Percentiles rank a stretch among this genome's conserved stretches.
These are phyloP conservation scores for Oikopleura dioica DNA, from an alignment of 23 tunicate genomes.

Conservation along the genomic window DNA sequence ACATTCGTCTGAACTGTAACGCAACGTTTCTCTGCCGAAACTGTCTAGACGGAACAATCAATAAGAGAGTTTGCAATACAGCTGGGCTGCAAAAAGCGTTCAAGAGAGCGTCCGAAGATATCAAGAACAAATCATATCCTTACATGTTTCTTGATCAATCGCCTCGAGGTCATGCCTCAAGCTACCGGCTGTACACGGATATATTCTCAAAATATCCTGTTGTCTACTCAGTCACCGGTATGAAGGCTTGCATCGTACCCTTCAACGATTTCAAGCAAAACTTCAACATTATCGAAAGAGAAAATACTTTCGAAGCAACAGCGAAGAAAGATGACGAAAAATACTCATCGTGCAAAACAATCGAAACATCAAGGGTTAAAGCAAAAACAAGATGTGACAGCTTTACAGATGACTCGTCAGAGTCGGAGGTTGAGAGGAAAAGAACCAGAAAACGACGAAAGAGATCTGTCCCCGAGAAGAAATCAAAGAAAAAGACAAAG, in stretches of 20 bases:
- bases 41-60: background rate
- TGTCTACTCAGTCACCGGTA: background rate
- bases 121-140: background rate
- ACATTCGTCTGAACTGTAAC: background rate
- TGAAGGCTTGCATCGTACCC: background rate
- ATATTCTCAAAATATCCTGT: background rate
- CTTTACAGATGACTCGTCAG: background rate
- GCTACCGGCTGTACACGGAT: background rate
- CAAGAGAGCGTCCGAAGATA: background rate
- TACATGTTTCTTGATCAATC: conserved; percentile 10
- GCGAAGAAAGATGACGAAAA: background rate
- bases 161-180: background rate
- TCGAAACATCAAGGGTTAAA: too few species aligned
- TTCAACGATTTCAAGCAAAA: background rate
- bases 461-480: background rate
- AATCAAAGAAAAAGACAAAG: too few species aligned
- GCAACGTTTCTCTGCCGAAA: background rate
- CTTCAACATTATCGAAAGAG: background rate
- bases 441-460: background rate
- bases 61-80: background rate
- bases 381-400: background rate
- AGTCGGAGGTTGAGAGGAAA: background rate
- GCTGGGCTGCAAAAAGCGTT: background rate
- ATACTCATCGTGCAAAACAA: too few species aligned
- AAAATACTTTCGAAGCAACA: background rate